Percentiles rank a stretch among this genome's conserved stretches.
phyloP scores from a whole-genome alignment of 2,888 invertebrate genomes.

The Emmelina monodactyla region DNA sequence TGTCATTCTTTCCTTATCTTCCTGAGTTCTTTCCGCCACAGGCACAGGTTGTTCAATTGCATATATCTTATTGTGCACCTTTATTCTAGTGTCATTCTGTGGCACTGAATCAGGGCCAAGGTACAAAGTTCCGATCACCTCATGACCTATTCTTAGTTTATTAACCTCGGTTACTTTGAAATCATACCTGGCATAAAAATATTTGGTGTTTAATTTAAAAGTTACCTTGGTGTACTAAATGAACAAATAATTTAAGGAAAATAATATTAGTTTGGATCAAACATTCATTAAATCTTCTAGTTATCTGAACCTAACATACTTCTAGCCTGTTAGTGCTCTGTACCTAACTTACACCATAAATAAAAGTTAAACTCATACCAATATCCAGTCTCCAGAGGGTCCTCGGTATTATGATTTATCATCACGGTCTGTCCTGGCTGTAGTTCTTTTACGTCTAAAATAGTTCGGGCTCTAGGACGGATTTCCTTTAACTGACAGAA shows the following conservation, averaged over 20 bases:
- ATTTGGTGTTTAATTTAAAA: constrained; percentile 3
- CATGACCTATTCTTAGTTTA: constrained; percentile 35
- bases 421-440: constrained; percentile 70
- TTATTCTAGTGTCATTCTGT: constrained; percentile 66
- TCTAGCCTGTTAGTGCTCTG: too few relatives aligned
- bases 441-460: constrained; percentile 60
- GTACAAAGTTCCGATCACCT: constrained; percentile 66
- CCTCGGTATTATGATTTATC: constrained; percentile 78
- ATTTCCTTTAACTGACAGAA: constrained; percentile 61
- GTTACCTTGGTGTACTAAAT: too few relatives aligned
- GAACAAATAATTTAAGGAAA: too few relatives aligned
- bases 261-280: too few relatives aligned
- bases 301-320: too few relatives aligned
- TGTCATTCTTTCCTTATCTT: constrained; percentile 36
- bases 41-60: constrained; percentile 66
- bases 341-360: not conserved
- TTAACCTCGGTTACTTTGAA: constrained; percentile 58
- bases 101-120: constrained; percentile 62
- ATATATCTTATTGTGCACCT: constrained; percentile 71
- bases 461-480: constrained; percentile 71
- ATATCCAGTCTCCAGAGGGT: constrained; percentile 70
- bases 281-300: too few relatives aligned
- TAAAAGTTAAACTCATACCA: constrained; percentile 60
- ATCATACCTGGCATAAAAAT: constrained; percentile 60
- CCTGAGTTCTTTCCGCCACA: constrained; percentile 41